Evolutionary conservation across 2,888 invertebrate genomes (phyloP).

Genomic region (Platycheirus rosarum): DNA sequence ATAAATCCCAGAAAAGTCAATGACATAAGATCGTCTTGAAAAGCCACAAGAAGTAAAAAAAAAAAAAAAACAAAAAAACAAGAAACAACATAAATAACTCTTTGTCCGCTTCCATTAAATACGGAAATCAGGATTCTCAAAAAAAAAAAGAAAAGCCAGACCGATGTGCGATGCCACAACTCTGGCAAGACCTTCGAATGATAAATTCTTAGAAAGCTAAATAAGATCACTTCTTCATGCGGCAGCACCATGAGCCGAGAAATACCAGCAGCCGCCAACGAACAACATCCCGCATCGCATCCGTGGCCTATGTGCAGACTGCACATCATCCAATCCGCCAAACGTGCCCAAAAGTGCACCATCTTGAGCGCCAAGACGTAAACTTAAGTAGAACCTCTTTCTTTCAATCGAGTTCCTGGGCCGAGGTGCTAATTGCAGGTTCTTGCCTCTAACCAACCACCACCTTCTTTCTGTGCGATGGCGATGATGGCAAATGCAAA

Average conservation of each 20-base stretch:
- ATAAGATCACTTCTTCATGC: slow-evolving; percentile 71
- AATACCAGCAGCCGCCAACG: slow-evolving; percentile 20
- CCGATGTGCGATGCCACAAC: slow-evolving; percentile 21
- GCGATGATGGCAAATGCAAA: slow-evolving; percentile 69
- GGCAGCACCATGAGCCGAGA: not conserved
- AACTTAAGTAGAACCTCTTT: slow-evolving; percentile 30
- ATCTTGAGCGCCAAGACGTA: slow-evolving; percentile 35
- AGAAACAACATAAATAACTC: slow-evolving; percentile 53
- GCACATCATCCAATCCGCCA: slow-evolving; percentile 49
- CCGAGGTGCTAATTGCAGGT: slow-evolving; percentile 71
- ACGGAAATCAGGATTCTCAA: slow-evolving; percentile 72
- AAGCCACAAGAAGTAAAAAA: slow-evolving; percentile 31
- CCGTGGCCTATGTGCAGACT: slow-evolving; percentile 48
- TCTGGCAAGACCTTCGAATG: slow-evolving; percentile 52
- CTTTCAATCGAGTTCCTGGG: slow-evolving; percentile 10
- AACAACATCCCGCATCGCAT: slow-evolving; percentile 15
- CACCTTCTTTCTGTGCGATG: not conserved
- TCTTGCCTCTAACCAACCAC: slow-evolving; percentile 52
- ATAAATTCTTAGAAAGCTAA: slow-evolving; percentile 73
- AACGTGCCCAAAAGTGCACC: slow-evolving; percentile 66
- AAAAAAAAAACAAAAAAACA: slow-evolving; percentile 15
- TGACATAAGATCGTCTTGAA: slow-evolving; percentile 62
- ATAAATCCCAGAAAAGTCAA: slow-evolving; percentile 54
- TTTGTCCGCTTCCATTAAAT: slow-evolving; percentile 70
- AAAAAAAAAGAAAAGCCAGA: slow-evolving; percentile 57